These are phyloP conservation scores for Polyommatus iphigenia DNA, from an alignment of 2,888 invertebrate genomes.

Conservation along the genomic window DNA sequence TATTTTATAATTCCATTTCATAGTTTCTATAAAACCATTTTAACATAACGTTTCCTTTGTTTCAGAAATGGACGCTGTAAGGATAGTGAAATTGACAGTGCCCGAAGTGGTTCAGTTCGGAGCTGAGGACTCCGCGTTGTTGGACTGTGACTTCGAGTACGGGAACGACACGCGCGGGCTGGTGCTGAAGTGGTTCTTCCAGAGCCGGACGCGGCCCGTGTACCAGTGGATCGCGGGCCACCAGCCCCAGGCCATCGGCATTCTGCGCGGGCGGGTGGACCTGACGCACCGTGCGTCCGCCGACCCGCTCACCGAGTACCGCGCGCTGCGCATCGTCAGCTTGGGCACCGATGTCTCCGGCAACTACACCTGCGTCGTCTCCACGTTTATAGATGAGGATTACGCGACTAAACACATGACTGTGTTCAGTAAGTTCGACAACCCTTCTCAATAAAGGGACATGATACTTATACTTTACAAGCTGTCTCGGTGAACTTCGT, in stretches of 20 bases:
- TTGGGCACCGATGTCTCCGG: slow-evolving; percentile 87
- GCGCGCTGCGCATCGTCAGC: slow-evolving; percentile 86
- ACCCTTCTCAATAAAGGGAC: too few relatives aligned
- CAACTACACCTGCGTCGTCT: slow-evolving; percentile 87
- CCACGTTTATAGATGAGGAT: slow-evolving; percentile 85
- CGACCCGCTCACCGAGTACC: slow-evolving; percentile 84
- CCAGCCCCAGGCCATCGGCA: slow-evolving; percentile 83
- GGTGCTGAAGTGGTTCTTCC: slow-evolving; percentile 89
- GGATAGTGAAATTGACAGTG: slow-evolving; percentile 82
- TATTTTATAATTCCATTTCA: too few relatives aligned
- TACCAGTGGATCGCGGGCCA: slow-evolving; percentile 89
- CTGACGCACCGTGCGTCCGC: slow-evolving; percentile 83
- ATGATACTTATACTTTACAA: too few relatives aligned
- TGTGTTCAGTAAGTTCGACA: slow-evolving; percentile 81
- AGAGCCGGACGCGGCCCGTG: slow-evolving; percentile 83
- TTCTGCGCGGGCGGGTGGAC: slow-evolving; percentile 79
- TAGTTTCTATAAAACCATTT: not conserved
- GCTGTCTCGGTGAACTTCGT: too few relatives aligned
- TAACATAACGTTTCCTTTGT: slow-evolving; percentile 48
- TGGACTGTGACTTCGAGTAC: slow-evolving; percentile 87
- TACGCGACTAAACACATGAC: slow-evolving; percentile 83
- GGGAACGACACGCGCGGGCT: slow-evolving; percentile 83
- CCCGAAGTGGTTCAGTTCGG: slow-evolving; percentile 83
- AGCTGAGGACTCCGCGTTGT: slow-evolving; percentile 80
- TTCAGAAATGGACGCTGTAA: slow-evolving; percentile 80